A percentile compares a stretch with the other conserved stretches of the same genome.
Evolutionary conservation across 2,113 vertebrate species (phyloP).

Genomic region (Nesogale talazaci): DNA sequence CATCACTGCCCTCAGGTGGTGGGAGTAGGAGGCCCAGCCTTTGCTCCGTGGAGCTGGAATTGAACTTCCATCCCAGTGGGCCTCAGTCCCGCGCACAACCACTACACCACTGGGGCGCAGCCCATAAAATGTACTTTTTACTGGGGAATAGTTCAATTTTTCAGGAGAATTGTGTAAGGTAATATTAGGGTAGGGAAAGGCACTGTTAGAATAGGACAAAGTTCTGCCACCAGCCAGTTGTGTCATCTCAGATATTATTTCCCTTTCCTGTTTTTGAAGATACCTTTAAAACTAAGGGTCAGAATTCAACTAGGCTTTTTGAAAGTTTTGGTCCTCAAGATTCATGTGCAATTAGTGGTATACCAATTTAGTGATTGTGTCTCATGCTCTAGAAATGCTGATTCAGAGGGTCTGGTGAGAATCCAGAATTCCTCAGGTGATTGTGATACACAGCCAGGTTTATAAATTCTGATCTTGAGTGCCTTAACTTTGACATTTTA

Average conservation of each 20-base stretch:
- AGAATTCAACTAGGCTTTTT: slow-evolving; percentile 1
- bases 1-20: no score
- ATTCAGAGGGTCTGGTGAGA: neutral
- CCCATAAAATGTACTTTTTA: no score
- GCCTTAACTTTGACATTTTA: slow-evolving; percentile 7
- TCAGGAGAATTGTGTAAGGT: neutral
- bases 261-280: neutral
- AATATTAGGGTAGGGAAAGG: neutral
- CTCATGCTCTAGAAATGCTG: neutral
- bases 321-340: slow-evolving; percentile 28
- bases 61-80: no score
- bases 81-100: no score
- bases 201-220: neutral
- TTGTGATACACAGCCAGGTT: neutral
- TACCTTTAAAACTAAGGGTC: neutral
- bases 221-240: neutral
- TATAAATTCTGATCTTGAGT: slow-evolving; percentile 7
- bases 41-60: no score
- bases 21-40: no score
- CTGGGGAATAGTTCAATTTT: no score
- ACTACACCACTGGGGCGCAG: no score
- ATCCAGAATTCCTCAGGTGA: neutral
- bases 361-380: neutral
- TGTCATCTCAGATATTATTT: neutral
- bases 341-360: neutral